Conservation (phyloP, 1,140 invertebrate genomes). For the Metaphire vulgaris region DNA sequence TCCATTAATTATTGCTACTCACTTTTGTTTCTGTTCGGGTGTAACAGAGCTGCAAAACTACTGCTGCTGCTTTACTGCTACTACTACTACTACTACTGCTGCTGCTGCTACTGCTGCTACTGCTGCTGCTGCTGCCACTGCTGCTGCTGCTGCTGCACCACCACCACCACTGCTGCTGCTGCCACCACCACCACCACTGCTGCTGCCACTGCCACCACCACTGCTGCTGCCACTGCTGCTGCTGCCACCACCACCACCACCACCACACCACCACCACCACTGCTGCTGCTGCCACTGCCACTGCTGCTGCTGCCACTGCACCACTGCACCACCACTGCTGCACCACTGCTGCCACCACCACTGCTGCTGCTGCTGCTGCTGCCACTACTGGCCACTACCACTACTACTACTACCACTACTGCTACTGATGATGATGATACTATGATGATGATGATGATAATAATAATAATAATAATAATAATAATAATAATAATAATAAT, state of each 20-base stretch:
- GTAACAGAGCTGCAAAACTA: too few species aligned
- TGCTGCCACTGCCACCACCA: not conserved
- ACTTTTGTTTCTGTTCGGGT: too few species aligned
- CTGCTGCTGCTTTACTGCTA: not conserved
- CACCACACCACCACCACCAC: not conserved
- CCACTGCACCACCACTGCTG: too few species aligned
- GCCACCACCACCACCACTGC: not conserved
- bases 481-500: too few species aligned
- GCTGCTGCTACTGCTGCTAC: not conserved
- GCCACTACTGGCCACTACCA: not conserved
- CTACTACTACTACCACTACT: slow-evolving; percentile 1
- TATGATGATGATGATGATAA: too few species aligned
- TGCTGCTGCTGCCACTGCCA: not conserved
- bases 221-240: too few species aligned
- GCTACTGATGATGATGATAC: too few species aligned
- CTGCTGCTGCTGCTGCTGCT: not conserved
- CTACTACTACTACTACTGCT: not conserved
- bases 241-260: too few species aligned
- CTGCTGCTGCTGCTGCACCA: not conserved
- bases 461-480: too few species aligned
- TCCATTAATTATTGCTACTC: too few species aligned
- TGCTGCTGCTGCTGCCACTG: not conserved
- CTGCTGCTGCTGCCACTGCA: not conserved
- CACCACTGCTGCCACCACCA: not conserved
- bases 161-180: not conserved